Conservation (phyloP, 2,113 vertebrate genomes). For the Tor tambroides region DNA sequence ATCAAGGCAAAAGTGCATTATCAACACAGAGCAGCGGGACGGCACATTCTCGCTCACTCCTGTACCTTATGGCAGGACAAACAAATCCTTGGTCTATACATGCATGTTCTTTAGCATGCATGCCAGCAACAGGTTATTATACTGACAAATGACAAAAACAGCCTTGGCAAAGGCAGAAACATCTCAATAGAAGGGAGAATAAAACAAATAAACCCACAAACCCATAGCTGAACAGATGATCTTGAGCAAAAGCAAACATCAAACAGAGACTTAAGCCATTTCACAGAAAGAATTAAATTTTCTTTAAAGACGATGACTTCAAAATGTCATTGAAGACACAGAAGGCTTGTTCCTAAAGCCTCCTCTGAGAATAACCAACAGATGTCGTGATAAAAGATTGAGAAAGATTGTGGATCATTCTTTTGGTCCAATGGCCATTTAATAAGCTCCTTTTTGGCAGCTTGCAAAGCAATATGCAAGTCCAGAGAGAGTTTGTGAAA, state of each 20-base stretch:
- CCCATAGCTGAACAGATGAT: conserved; percentile 31
- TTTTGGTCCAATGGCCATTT: conserved; percentile 29
- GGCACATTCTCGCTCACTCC: conserved; percentile 49
- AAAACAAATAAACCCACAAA: conserved; percentile 37
- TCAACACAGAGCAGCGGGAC: conserved; percentile 36
- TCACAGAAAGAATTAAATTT: conserved; percentile 16
- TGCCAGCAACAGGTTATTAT: conserved; percentile 57
- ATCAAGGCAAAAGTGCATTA: conserved; percentile 61
- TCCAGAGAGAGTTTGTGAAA: conserved; percentile 17
- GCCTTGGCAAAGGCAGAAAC: conserved; percentile 2
- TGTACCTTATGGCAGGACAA: conserved; percentile 51
- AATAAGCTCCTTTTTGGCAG: conserved; percentile 30
- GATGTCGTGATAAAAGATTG: background rate
- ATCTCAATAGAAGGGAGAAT: conserved; percentile 8
- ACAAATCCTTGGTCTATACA: conserved; percentile 49
- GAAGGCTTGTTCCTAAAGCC: conserved; percentile 18
- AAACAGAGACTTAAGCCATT: background rate
- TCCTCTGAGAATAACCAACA: conserved; percentile 13
- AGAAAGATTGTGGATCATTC: conserved; percentile 15
- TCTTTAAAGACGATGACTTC: conserved; percentile 1
- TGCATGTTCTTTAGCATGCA: conserved; percentile 64
- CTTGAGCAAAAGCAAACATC: conserved; percentile 41
- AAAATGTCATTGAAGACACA: conserved; percentile 18
- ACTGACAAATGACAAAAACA: conserved; percentile 35
- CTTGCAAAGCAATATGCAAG: conserved; percentile 13